Evolutionary conservation across 2,888 invertebrate species (phyloP), one percentile per base, ranked within the genome.

Genomic region (Hermodice carunculata): DNA sequence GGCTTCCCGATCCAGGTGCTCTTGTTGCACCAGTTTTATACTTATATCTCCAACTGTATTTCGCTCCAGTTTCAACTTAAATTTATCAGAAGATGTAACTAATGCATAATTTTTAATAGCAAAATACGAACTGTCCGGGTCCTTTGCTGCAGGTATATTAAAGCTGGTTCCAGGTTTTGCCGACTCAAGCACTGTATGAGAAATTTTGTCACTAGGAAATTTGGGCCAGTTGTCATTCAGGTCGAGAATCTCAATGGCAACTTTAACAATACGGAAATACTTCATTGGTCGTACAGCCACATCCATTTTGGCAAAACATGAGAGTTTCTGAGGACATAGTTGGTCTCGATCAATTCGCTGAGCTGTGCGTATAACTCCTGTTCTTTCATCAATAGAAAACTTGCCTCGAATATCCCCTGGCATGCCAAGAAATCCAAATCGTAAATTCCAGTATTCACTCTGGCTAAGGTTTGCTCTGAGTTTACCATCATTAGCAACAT

Each of bases 1-100:
- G 14, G 24, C n/a, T 51, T 73, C 73, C 11, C 73, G 53, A 51
- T 73, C 69, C n/a, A 73, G n/a, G n/a, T n/a, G n/a, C n/a, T n/a
- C n/a, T n/a, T n/a, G n/a, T n/a, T n/a, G n/a, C n/a, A n/a, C n/a
- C n/a, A n/a, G n/a, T n/a, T n/a, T n/a, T n/a, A n/a, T n/a, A n/a
- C n/a, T n/a, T n/a, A n/a, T n/a, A n/a, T n/a, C n/a, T n/a, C n/a
- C n/a, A n/a, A n/a, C n/a, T n/a, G n/a, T n/a, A n/a, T n/a, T n/a
- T n/a, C n/a, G n/a, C n/a, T n/a, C n/a, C n/a, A n/a, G n/a, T n/a
- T n/a, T n/a, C n/a, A n/a, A n/a, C n/a, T n/a, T n/a, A n/a, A n/a
- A n/a, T n/a, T n/a, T n/a, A n/a, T n/a, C n/a, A n/a, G n/a, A n/a
- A n/a, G n/a, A n/a, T n/a, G n/a, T n/a, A n/a, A n/a, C n/a, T n/a